Base-by-base conservation (phyloP, 2,797 vertebrate species). In the Gallinago nigripennis region DNA sequence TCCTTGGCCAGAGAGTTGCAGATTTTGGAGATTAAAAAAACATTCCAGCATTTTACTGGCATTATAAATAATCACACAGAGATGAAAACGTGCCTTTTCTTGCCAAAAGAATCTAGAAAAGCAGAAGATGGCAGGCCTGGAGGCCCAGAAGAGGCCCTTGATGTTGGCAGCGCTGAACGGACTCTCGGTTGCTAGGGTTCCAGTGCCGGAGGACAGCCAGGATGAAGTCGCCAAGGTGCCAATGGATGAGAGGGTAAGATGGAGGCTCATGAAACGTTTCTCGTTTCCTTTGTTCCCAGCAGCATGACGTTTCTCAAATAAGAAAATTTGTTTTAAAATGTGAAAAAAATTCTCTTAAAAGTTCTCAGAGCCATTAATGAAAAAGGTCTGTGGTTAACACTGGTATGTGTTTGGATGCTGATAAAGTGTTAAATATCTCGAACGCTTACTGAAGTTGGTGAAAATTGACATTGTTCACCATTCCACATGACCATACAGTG, bases 121-220 rank as follows among this genome's bases (percentile, higher is more conserved):
- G 96, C 99, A 99, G 98, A 99, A 99, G 98, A 99, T 99, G 99
- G 99, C 99, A 30, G 97, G 97, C 88, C 98, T 99, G 98, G 99
- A 99, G 98, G 99, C 98, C 31, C 98, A 99, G 98, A 99, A 99
- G 98, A 98, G 99, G 90, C 99, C 99, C 46, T 98, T 99, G 98
- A 99, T 99, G 99, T 98, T 99, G 99, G 99, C 99, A 31, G 98
- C 99, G 6, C 96, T 99, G 94, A 99, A 99, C 35, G 99, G 99
- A 53, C 99, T 99, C 83, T 99, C 99, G 2, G 98, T 99, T 90
- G 98, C 98, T 86, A 98, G 99, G 33, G 98, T 99, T 98, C 98
- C 99, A 3, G 98, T 99, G 93, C 98, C 98, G 1, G 99, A 99
- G 97, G 98, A 98, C 91, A 97, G 98, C n/a, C 98, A 97, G 14